Conservation (phyloP, 1,140 invertebrate genomes). For the Euwallacea similis region DNA sequence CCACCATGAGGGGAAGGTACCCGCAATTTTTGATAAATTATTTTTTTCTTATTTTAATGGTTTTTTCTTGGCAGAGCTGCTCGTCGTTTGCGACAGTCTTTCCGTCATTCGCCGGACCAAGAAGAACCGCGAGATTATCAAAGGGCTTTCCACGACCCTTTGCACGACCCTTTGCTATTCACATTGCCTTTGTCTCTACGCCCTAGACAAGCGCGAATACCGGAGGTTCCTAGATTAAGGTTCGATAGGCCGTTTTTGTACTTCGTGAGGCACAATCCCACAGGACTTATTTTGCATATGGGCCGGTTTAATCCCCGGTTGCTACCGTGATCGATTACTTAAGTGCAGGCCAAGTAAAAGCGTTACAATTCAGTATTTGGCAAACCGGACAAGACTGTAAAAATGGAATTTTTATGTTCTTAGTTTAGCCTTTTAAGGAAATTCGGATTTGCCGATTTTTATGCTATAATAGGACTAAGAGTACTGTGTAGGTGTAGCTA, state of each 20-base stretch:
- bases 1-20: conserved; percentile 55
- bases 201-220: conserved; percentile 69
- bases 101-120: background rate
- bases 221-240: conserved; percentile 71
- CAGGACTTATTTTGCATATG: conserved; percentile 82
- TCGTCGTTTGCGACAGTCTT: background rate
- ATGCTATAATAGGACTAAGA: too few species aligned
- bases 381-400: conserved; percentile 2
- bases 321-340: conserved; percentile 58
- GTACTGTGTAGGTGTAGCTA: too few species aligned
- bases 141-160: conserved; percentile 64
- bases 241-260: conserved; percentile 85
- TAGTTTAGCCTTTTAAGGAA: background rate
- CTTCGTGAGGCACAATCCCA: conserved; percentile 83
- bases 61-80: conserved; percentile 3
- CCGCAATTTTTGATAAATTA: conserved; percentile 42
- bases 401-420: background rate
- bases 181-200: conserved; percentile 66
- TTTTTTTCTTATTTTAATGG: background rate
- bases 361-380: conserved; percentile 3
- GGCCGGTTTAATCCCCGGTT: conserved; percentile 81
- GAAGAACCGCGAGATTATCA: conserved; percentile 47
- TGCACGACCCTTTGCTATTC: conserved; percentile 63
- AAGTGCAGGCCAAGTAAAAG: background rate
- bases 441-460: too few species aligned